Evolutionary conservation across 2,113 vertebrate genomes (phyloP), one percentile per base, ranked within the genome.

Genomic region (Ranitomeya imitator): DNA sequence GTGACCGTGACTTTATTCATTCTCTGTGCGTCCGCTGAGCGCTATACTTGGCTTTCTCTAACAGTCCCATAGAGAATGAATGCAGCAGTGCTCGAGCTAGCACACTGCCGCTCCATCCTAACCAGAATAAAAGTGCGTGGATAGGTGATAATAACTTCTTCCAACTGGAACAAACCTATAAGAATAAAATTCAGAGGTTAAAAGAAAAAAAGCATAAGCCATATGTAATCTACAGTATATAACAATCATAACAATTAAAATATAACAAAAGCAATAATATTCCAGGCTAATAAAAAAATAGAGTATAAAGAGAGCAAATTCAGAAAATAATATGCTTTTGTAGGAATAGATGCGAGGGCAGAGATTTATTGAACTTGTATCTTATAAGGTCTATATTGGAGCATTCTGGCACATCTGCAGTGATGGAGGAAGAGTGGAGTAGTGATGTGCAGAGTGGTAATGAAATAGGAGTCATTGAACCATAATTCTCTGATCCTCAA

Each of bases 401-500:
- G 82, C 65, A 54, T 78, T 86, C 51, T 54, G n/a, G 37, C 26
- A 79, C 73, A 69, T 78, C 59, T 74, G 73, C 71, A 80, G 77
- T 57, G 63, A 87, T 71, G 86, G 78, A 63, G n/a, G 18, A 63
- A 87, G 86, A 65, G 85, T 65, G 76, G 37, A 86, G 85, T 89
- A 85, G 73, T 89, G 73, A 69, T 85, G 81, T 89, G 73, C 73
- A 23, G 60, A 85, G 81, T 79, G 52, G 84, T 89, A 84, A 89
- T 89, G 87, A 89, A 89, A 89, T 79, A 74, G 71, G 81, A 89
- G 87, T 84, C 87, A 85, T 23, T 89, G 87, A 89, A 89, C 87
- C 82, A 85, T 84, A 85, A 85, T 89, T 89, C 82, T 89, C 87
- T 71, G n/a, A 69, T 89, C 81, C 59, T 89, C 59, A 55, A 23